Base-by-base conservation (phyloP, 2,113 vertebrate species). In the Ploceus nigricollis region DNA sequence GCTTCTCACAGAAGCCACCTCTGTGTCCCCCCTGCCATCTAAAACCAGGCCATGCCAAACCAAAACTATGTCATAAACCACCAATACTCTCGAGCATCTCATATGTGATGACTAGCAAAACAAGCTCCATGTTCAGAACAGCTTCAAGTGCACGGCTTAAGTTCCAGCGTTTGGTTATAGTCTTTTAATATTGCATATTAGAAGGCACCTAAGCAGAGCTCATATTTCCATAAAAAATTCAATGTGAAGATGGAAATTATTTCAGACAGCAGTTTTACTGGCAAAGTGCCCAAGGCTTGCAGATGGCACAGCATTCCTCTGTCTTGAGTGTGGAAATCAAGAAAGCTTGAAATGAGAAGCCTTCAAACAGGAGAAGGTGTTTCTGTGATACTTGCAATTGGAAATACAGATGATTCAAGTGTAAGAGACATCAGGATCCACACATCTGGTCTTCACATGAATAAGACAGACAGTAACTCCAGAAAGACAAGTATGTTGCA, bases 341-440 rank as follows among this genome's bases (percentile, higher is more conserved):
- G 80, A 81, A 88, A 84, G 77, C 66, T 87, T 96, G 63, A 96
- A 87, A 85, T 65, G 61, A 84, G 79, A 69, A 87, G 68, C 65
- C 48, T 91, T 89, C 78, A 48, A 83, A 86, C 25, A 79, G 37
- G 25, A 75, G 65, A 87, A 93, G 30, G 45, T 85, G 45, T 54
- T 94, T 93, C 63, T 95, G 63, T 73, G 87, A 65, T 58, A 82
- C 84, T 95, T 87, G 57, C 48, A 87, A 56, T 45, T 65, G 83
- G 70, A 89, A 81, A 94, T 92, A 61, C 23, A 82, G 87, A 80
- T n/a, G 61, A 91, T 79, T 93, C 70, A 65, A 91, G 77, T 75
- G 60, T 75, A 81, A 94, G 53, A 87, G 73, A 69, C 57, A n/a
- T 89, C 57, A 79, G 40, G 15, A 89, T 76, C 39, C 53, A 82